A percentile compares a stretch with the other conserved stretches of the same genome.
Evolutionary conservation across 2,113 vertebrate species (phyloP).

Genomic region (Setophaga kirtlandii): DNA sequence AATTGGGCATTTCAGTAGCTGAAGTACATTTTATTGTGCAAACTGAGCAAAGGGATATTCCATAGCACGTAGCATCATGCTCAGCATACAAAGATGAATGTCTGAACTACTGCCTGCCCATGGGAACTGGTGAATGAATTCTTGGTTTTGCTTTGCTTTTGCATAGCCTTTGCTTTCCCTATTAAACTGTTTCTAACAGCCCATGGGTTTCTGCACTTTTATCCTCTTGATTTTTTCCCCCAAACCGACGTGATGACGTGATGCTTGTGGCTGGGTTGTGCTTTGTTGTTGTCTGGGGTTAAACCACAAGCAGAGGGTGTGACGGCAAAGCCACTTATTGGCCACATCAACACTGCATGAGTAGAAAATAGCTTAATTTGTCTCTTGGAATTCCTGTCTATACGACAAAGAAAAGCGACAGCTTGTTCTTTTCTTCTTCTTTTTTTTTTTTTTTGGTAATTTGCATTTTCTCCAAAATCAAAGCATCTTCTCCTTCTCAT

Average conservation of each 20-base stretch:
- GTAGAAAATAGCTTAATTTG: neutral
- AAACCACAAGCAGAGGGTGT: neutral
- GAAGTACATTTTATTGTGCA: neutral
- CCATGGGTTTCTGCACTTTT: neutral
- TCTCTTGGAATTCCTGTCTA: neutral
- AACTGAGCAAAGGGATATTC: neutral
- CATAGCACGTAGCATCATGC: rapidly evolving
- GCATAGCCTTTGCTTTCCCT: neutral
- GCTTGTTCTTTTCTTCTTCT: neutral
- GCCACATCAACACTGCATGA: neutral
- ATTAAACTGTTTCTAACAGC: neutral
- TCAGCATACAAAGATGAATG: neutral
- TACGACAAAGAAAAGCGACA: neutral
- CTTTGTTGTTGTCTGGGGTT: neutral
- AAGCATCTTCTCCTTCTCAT: slow-evolving; percentile 5
- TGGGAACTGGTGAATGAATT: neutral
- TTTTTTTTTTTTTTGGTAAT: neutral
- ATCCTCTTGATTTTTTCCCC: neutral
- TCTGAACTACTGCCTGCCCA: neutral
- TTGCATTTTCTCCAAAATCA: slow-evolving; percentile 33
- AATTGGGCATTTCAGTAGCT: neutral
- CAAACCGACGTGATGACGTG: rapidly evolving
- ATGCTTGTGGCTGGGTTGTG: rapidly evolving
- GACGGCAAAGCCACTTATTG: neutral
- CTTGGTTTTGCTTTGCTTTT: neutral